Percentiles rank a stretch among this genome's conserved stretches.
Conservation (phyloP, 2,888 invertebrate species). For the Drosophila borealis region DNA sequence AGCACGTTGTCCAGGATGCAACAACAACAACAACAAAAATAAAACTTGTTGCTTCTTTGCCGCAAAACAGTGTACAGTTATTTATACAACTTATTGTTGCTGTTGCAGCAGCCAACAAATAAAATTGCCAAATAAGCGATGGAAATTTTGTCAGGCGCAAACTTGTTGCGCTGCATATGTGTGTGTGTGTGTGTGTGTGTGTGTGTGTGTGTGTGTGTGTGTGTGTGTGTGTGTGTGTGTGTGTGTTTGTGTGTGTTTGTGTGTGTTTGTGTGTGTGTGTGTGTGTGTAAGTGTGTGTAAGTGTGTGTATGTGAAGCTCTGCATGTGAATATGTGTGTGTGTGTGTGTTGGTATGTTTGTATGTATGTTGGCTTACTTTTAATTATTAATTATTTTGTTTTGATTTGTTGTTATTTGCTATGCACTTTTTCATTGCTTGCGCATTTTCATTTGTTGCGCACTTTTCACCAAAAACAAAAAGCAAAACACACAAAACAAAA, state of each 20-base stretch:
- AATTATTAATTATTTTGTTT: conserved; percentile 53
- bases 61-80: conserved; percentile 3
- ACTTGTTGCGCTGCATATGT: conserved; percentile 63
- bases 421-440: conserved; percentile 19
- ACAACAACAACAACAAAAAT: neutral
- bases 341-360: conserved; percentile 11
- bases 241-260: conserved; percentile 19
- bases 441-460: conserved; percentile 57
- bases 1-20: conserved; percentile 29
- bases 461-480: conserved; percentile 52
- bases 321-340: conserved; percentile 18
- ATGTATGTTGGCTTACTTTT: conserved; percentile 61
- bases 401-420: conserved; percentile 23
- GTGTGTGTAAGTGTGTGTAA: conserved; percentile 20
- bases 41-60: conserved; percentile 51
- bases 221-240: conserved; percentile 11
- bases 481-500: conserved; percentile 51
- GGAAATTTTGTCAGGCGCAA: conserved; percentile 74
- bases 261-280: conserved; percentile 18
- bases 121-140: conserved; percentile 62
- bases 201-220: conserved; percentile 9
- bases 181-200: conserved; percentile 22
- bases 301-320: conserved; percentile 14
- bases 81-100: conserved; percentile 14
- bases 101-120: conserved; percentile 40